phyloP scores from a whole-genome alignment of 53 echinoderm and acorn worm genomes.

The Patiria pectinifera region DNA sequence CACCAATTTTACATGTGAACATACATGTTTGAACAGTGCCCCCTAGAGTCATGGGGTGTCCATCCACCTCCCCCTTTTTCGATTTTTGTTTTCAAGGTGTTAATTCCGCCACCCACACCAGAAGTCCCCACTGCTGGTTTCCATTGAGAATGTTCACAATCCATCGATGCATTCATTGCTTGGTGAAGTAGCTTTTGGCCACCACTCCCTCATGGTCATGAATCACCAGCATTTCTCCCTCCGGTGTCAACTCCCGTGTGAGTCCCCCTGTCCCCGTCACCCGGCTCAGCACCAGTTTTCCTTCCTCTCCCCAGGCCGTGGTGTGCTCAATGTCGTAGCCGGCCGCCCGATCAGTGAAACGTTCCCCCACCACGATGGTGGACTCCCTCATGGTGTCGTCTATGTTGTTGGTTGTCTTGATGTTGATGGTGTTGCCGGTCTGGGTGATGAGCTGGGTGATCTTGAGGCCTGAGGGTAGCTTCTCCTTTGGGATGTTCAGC shows the following conservation, averaged over 20 bases:
- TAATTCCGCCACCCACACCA: too few relatives aligned
- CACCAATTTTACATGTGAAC: too few relatives aligned
- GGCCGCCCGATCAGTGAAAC: constrained; percentile 33
- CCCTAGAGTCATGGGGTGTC: too few relatives aligned
- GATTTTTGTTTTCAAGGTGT: too few relatives aligned
- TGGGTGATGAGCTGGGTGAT: constrained; percentile 75
- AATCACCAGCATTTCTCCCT: constrained; percentile 46
- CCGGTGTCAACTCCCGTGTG: constrained; percentile 40
- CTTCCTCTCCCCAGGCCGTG: constrained; percentile 51
- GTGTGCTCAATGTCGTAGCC: constrained; percentile 48
- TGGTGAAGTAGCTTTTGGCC: constrained; percentile 58
- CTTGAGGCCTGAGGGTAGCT: constrained; percentile 52
- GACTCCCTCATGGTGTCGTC: constrained; percentile 52
- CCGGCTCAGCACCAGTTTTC: constrained; percentile 52
- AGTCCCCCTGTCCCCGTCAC: constrained; percentile 23
- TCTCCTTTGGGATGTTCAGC: constrained; percentile 59
- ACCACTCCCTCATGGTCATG: constrained; percentile 22
- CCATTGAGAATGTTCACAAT: too few relatives aligned
- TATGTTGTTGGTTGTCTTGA: constrained; percentile 68
- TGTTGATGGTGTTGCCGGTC: constrained; percentile 62
- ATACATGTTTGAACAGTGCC: too few relatives aligned
- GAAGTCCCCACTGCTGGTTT: too few relatives aligned
- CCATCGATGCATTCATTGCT: background rate
- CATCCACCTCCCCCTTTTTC: too few relatives aligned
- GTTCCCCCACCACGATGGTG: constrained; percentile 47